Conservation (phyloP, 2,797 vertebrate genomes). For the Chromis chromis region DNA sequence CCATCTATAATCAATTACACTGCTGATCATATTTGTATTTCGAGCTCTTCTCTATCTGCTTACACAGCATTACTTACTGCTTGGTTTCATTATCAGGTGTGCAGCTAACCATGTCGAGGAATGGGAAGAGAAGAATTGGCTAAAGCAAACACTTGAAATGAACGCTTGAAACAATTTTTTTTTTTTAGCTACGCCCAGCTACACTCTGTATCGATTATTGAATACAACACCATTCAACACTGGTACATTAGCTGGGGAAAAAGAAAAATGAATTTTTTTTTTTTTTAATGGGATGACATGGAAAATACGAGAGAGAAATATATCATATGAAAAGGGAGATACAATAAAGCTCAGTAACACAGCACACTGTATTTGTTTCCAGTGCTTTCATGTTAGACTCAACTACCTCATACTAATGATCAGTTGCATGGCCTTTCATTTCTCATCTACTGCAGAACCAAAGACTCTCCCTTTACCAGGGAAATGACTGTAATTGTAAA, state of each 20-base stretch:
- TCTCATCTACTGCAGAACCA: background rate
- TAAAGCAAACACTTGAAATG: constrained; percentile 56
- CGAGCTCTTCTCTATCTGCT: constrained; percentile 61
- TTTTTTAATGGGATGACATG: constrained; percentile 12
- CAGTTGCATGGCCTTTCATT: constrained; percentile 4
- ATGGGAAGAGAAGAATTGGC: constrained; percentile 36
- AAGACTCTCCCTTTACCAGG: background rate
- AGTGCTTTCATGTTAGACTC: background rate
- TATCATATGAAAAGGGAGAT: background rate
- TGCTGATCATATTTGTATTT: constrained; percentile 74
- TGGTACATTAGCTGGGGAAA: background rate
- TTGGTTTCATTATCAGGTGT: constrained; percentile 73
- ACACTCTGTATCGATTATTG: constrained; percentile 14
- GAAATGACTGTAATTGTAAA: background rate
- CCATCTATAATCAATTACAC: constrained; percentile 65
- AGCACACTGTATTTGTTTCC: background rate
- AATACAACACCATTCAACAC: background rate
- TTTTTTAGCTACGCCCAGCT: constrained; percentile 5
- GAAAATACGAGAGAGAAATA: background rate
- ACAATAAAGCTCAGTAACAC: background rate
- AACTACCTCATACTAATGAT: constrained; percentile 6
- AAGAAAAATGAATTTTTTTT: background rate
- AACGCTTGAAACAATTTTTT: constrained; percentile 22
- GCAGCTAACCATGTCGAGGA: constrained; percentile 40
- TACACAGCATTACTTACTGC: constrained; percentile 67